Evolutionary conservation across 2,888 invertebrate species (phyloP).

Genomic region (Lathronympha strigana): DNA sequence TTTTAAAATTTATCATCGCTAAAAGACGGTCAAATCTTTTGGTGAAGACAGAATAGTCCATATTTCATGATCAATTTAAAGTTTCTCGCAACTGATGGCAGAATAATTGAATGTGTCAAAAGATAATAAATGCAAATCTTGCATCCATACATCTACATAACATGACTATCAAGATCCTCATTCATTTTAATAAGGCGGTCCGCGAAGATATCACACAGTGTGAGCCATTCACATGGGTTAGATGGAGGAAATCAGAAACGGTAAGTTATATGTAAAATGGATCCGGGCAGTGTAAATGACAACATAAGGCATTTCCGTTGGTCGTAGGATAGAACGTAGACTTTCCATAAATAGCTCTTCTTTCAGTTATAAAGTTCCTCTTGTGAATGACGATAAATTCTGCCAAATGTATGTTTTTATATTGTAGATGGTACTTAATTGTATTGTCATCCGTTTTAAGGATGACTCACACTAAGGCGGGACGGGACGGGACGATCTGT

Average conservation of each 20-base stretch:
- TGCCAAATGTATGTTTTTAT: no score
- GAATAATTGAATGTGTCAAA: background rate
- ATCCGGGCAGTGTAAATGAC: background rate
- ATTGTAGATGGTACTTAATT: no score
- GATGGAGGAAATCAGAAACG: background rate
- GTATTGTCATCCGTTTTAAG: no score
- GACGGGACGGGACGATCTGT: no score
- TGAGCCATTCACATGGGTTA: background rate
- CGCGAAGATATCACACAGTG: conserved; percentile 1
- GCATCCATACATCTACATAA: conserved; percentile 27
- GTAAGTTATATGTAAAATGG: background rate
- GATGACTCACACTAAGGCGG: no score
- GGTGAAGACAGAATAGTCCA: background rate
- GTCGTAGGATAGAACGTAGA: background rate
- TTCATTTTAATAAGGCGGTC: conserved; percentile 42
- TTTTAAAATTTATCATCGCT: background rate
- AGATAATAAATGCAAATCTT: conserved; percentile 30
- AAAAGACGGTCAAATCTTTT: background rate
- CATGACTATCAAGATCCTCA: conserved; percentile 35
- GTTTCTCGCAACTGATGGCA: background rate
- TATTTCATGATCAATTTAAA: background rate
- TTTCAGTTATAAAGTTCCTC: no score
- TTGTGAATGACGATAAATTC: no score
- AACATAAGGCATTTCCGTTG: background rate
- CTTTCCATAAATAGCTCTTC: background rate